phyloP scores from a whole-genome alignment of 2,888 invertebrate species.

The Noctua janthe region DNA sequence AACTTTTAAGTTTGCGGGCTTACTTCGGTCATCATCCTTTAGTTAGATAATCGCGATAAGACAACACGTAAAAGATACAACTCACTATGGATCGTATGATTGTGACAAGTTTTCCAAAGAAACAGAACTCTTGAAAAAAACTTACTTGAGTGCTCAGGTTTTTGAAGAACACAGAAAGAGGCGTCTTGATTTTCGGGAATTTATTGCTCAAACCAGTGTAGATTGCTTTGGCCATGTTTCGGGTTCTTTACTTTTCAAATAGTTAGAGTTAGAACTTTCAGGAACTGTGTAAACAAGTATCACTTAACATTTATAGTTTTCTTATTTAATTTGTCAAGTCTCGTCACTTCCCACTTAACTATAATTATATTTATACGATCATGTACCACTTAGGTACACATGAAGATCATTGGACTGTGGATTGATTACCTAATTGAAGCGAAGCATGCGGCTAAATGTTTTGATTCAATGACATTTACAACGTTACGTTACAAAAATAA shows the following conservation, averaged over 20 bases:
- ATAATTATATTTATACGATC: neutral
- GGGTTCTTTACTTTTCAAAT: neutral
- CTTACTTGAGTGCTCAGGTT: constrained; percentile 76
- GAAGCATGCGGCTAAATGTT: neutral
- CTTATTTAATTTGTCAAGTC: neutral
- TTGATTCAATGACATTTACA: constrained; percentile 11
- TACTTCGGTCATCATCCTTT: constrained; percentile 22
- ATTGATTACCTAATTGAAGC: constrained; percentile 7
- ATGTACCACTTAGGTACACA: neutral
- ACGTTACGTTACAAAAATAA: neutral
- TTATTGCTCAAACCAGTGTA: constrained; percentile 71
- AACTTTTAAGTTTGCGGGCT: neutral
- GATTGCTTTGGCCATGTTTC: constrained; percentile 75
- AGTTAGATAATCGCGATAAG: constrained; percentile 7
- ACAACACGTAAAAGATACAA: neutral
- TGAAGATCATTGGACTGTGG: neutral
- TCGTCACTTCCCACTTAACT: neutral
- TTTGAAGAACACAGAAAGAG: constrained; percentile 55
- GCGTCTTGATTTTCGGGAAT: constrained; percentile 56
- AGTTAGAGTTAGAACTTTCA: neutral
- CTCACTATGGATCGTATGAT: neutral
- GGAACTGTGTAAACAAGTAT: neutral
- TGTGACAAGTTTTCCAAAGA: neutral
- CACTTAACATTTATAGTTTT: neutral
- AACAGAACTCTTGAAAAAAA: neutral